phyloP scores from a whole-genome alignment of 1,140 invertebrate species.

The Metaphire vulgaris region DNA sequence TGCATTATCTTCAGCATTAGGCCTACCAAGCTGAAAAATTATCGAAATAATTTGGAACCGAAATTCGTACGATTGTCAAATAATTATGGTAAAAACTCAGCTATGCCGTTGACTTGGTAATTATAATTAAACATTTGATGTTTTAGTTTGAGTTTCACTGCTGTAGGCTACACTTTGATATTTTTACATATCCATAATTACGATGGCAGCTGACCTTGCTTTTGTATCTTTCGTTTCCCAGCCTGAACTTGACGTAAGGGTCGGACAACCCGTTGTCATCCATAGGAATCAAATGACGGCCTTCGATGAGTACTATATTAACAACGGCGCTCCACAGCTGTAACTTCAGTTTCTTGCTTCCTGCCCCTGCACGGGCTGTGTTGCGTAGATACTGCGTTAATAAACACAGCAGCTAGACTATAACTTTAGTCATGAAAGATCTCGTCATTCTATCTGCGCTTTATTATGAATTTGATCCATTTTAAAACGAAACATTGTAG shows the following conservation, averaged over 20 bases:
- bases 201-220: constrained; percentile 62
- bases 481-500: no score
- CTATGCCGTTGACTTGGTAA: no score
- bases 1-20: no score
- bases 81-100: no score
- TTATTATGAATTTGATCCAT: neutral
- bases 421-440: neutral
- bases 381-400: constrained; percentile 10
- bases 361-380: constrained; percentile 13
- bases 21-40: no score
- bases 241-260: constrained; percentile 93
- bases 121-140: no score
- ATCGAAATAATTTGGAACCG: no score
- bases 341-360: constrained; percentile 53
- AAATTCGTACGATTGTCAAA: no score
- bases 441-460: neutral
- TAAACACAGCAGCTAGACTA: neutral
- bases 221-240: constrained; percentile 97
- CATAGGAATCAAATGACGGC: constrained; percentile 76
- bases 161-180: neutral
- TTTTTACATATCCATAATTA: neutral
- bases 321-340: constrained; percentile 67
- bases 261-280: constrained; percentile 86
- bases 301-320: constrained; percentile 90
- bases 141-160: no score